A percentile compares a stretch with the other conserved stretches of the same genome.
Evolutionary conservation across 2,113 vertebrate genomes (phyloP).

Genomic region (Pachyramphus minor): DNA sequence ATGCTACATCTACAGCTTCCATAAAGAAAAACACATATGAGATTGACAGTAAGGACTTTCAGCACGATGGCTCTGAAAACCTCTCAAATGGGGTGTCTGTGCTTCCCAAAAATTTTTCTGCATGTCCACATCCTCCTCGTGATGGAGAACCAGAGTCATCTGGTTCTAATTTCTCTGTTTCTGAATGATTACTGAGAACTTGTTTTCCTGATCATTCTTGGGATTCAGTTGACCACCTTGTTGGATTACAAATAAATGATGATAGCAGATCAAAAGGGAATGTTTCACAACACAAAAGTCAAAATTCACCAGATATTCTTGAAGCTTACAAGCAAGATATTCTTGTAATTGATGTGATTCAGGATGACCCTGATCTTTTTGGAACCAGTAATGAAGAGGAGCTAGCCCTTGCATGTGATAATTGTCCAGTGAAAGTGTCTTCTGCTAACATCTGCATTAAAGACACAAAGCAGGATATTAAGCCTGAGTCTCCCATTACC

Average conservation of each 20-base stretch:
- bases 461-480: background rate
- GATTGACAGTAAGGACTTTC: background rate
- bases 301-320: conserved; percentile 72
- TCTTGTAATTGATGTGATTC: conserved; percentile 84
- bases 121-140: background rate
- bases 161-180: background rate
- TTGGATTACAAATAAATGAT: conserved; percentile 13
- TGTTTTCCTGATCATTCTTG: background rate
- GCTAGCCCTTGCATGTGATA: background rate
- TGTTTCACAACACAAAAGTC: conserved; percentile 11
- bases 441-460: background rate
- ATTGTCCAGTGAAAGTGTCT: background rate
- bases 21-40: background rate
- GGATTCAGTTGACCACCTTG: background rate
- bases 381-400: conserved; percentile 63
- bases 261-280: background rate
- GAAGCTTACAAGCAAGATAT: conserved; percentile 85
- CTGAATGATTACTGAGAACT: background rate
- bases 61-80: background rate
- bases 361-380: conserved; percentile 90
- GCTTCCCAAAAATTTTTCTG: background rate
- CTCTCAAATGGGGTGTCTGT: background rate
- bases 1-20: background rate
- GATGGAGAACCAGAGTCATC: background rate
- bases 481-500: background rate